Conservation (phyloP, 2,113 vertebrate species). For the Neotoma lepida region DNA sequence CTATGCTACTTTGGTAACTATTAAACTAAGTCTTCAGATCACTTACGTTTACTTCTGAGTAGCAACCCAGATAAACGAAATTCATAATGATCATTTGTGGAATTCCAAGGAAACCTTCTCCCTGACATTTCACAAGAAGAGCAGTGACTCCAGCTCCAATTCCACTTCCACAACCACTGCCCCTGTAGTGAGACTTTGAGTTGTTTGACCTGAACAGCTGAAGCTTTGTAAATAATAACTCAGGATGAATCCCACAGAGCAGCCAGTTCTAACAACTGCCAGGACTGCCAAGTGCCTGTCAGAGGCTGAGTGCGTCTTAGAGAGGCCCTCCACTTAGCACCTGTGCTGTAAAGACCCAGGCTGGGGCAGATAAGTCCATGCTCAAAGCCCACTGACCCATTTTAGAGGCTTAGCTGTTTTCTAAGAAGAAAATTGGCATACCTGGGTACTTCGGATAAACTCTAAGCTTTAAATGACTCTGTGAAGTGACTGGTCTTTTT, state of each 20-base stretch:
- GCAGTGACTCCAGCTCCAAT: background rate
- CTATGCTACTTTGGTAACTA: background rate
- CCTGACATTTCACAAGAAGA: background rate
- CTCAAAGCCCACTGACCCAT: conserved; percentile 19
- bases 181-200: background rate
- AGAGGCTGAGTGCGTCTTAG: background rate
- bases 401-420: conserved; percentile 53
- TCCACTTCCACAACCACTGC: background rate
- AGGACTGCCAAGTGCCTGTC: conserved; percentile 53
- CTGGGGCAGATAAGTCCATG: conserved; percentile 5
- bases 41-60: background rate
- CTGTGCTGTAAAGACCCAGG: background rate
- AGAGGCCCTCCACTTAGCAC: conserved; percentile 51
- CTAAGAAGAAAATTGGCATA: conserved; percentile 41
- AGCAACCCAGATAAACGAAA: background rate
- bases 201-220: conserved; percentile 57
- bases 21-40: background rate
- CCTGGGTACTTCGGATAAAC: background rate
- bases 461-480: conserved; percentile 44
- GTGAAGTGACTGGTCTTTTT: background rate
- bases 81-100: background rate
- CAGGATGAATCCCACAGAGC: background rate
- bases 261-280: conserved; percentile 38
- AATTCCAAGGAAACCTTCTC: background rate
- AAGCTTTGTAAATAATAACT: conserved; percentile 69